These are phyloP conservation scores for Adoxophyes honmai DNA, from an alignment of 1,140 invertebrate genomes.

Conservation along the genomic window DNA sequence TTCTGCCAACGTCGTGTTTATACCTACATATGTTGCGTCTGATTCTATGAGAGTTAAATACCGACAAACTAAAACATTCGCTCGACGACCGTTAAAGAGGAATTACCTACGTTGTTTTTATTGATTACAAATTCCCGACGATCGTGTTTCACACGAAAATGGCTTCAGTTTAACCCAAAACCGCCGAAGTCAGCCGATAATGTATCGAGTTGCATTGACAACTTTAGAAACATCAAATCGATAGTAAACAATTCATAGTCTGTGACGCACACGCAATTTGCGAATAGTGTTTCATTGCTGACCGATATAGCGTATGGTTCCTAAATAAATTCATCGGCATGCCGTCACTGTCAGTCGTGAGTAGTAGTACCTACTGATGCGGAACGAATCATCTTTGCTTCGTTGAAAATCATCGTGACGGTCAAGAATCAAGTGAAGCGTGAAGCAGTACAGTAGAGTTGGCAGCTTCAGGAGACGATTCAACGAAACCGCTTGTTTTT, in stretches of 20 bases:
- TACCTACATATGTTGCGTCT: background rate
- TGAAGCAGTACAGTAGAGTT: constrained; percentile 21
- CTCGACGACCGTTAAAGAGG: background rate
- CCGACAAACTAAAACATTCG: background rate
- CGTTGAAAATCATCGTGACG: constrained; percentile 28
- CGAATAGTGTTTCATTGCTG: constrained; percentile 10
- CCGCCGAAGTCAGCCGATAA: background rate
- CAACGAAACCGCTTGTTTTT: constrained; percentile 19
- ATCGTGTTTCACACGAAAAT: background rate
- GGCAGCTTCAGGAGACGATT: constrained; percentile 18
- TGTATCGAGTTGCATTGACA: constrained; percentile 3
- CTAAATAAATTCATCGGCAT: constrained; percentile 25
- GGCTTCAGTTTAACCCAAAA: background rate
- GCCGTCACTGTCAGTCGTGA: constrained; percentile 18
- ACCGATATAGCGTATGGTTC: constrained; percentile 30
- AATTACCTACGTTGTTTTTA: background rate
- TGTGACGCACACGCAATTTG: constrained; percentile 19
- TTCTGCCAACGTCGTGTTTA: constrained; percentile 41
- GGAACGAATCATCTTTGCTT: constrained; percentile 42
- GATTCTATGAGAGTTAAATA: constrained; percentile 3
- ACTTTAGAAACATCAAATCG: background rate
- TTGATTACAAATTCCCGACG: background rate
- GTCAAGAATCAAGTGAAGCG: constrained; percentile 19
- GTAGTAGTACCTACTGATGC: constrained; percentile 32
- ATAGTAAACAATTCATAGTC: constrained; percentile 1